phyloP scores from a whole-genome alignment of 2,113 vertebrate genomes.

The Alexandromys fortis region DNA sequence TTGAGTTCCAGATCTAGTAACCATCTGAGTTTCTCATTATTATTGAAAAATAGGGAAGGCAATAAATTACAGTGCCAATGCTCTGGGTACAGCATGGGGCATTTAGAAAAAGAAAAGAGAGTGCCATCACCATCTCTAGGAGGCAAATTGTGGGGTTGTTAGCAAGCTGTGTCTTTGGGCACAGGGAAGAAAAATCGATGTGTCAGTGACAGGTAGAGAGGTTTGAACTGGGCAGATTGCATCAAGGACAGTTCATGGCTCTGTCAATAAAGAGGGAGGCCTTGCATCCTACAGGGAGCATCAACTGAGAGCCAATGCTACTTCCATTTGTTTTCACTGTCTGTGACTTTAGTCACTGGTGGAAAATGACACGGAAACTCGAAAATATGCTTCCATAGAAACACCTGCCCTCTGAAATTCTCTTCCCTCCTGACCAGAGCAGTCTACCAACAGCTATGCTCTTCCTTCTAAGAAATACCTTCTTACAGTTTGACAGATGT shows the following conservation, averaged over 20 bases:
- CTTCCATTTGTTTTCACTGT: constrained; percentile 22
- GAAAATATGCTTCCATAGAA: not conserved
- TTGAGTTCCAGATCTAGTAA: not conserved
- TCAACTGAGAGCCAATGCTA: constrained; percentile 30
- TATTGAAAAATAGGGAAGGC: constrained; percentile 38
- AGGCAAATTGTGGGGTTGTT: not conserved
- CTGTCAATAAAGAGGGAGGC: not conserved
- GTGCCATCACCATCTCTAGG: not conserved
- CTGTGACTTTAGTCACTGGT: not conserved
- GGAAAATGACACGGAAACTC: not conserved
- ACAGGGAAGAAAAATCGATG: not conserved
- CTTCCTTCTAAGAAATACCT: not conserved
- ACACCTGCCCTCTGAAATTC: not conserved
- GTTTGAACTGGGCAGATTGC: not conserved
- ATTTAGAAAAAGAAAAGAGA: not conserved
- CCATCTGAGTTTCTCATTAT: not conserved
- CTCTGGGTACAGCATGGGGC: not conserved
- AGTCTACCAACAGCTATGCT: not conserved
- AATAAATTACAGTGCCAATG: constrained; percentile 16
- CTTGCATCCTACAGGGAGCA: not conserved
- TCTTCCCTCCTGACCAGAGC: not conserved
- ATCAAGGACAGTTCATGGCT: not conserved
- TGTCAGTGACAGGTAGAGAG: not conserved
- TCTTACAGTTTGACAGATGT: not conserved
- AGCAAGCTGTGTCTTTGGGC: not conserved